These are phyloP conservation scores for Eidolon dupreanum DNA, from an alignment of 2,797 vertebrate species.

Conservation along the genomic window DNA sequence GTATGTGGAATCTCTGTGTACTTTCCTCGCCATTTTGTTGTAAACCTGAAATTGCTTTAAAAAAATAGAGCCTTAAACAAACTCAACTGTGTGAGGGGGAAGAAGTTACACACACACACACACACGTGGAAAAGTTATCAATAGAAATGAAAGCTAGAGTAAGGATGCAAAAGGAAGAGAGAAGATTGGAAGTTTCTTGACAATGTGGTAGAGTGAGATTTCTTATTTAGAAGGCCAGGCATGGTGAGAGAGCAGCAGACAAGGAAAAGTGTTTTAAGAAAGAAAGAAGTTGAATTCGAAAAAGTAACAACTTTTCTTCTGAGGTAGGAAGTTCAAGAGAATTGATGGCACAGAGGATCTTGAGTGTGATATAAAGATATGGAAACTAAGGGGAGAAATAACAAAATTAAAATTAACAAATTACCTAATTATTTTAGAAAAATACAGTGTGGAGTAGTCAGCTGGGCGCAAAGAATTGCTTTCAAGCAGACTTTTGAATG, in stretches of 20 bases:
- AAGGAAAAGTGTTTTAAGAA: background rate
- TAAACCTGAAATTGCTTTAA: background rate
- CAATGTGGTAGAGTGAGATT: background rate
- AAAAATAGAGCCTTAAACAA: background rate
- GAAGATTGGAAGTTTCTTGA: background rate
- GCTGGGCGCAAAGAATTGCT: background rate
- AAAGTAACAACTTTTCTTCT: background rate
- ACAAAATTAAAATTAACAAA: background rate
- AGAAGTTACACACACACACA: background rate
- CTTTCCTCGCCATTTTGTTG: background rate
- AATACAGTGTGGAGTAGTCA: background rate
- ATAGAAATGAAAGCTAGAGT: background rate
- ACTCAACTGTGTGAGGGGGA: accelerated
- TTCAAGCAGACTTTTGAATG: background rate
- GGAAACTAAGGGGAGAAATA: background rate
- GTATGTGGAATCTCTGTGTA: background rate
- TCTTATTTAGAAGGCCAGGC: background rate
- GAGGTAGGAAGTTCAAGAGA: background rate
- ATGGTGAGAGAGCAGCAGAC: background rate
- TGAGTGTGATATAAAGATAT: background rate
- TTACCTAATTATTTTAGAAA: background rate
- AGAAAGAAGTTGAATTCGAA: background rate
- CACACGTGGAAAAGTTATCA: background rate
- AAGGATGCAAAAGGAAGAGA: background rate
- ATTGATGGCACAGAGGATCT: background rate